Conservation (phyloP, 2,888 invertebrate genomes). For the Rotaria magnacalcarata region DNA sequence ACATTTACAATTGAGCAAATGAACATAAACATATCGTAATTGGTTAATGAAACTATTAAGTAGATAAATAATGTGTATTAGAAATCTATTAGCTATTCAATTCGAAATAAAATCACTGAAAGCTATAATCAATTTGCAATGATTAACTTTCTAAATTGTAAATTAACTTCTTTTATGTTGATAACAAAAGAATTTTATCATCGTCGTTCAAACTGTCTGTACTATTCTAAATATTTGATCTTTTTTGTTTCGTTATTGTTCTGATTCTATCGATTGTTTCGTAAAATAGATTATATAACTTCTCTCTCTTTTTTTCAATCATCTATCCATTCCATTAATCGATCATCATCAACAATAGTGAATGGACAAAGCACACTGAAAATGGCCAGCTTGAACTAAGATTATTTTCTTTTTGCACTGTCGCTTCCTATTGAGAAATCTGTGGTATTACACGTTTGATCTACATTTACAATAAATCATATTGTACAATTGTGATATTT, state of each 20-base stretch:
- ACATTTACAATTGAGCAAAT: neutral
- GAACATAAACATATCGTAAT: neutral
- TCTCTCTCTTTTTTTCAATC: neutral
- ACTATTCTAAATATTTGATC: neutral
- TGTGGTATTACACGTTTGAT: no score
- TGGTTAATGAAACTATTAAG: neutral
- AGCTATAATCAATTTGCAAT: no score
- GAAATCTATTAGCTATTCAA: no score
- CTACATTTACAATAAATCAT: no score
- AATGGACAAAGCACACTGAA: neutral
- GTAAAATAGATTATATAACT: neutral
- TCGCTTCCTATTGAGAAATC: no score
- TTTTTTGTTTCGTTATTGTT: neutral
- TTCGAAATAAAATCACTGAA: no score
- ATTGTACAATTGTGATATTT: neutral
- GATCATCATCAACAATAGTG: neutral
- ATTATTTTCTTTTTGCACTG: neutral
- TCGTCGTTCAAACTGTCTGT: neutral
- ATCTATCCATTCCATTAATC: neutral
- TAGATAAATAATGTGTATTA: neutral
- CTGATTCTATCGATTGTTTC: neutral
- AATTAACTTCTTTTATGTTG: neutral
- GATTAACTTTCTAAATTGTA: neutral
- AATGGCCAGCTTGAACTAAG: neutral
- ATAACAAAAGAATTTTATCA: neutral